Evolutionary conservation across 2,888 invertebrate genomes (phyloP).

Genomic region (Drosophila ezoana): DNA sequence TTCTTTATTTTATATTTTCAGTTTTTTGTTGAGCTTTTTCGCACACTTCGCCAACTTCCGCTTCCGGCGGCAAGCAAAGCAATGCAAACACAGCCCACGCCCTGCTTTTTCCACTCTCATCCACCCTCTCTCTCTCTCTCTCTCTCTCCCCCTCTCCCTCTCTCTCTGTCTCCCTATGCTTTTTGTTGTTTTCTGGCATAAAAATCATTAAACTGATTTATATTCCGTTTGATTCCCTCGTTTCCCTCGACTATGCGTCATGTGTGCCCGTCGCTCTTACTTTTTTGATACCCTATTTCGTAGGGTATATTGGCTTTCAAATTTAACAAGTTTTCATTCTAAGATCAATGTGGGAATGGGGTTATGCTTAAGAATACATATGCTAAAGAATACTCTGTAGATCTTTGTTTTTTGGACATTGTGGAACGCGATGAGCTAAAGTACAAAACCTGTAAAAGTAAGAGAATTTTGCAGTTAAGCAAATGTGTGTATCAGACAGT

Average conservation of each 20-base stretch:
- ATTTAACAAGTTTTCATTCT: too few relatives aligned
- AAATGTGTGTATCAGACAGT: too few relatives aligned
- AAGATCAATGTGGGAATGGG: too few relatives aligned
- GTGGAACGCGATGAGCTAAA: too few relatives aligned
- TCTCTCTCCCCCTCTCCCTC: not conserved
- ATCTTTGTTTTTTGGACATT: too few relatives aligned
- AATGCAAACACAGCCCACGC: constrained; percentile 61
- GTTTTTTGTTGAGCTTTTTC: constrained; percentile 24
- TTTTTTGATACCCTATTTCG: constrained; percentile 9
- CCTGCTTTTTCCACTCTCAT: constrained; percentile 13
- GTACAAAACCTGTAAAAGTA: too few relatives aligned
- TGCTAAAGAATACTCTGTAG: too few relatives aligned
- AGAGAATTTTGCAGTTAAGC: too few relatives aligned
- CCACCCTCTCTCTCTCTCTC: constrained; percentile 5
- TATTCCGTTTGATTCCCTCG: constrained; percentile 76
- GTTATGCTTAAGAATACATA: too few relatives aligned
- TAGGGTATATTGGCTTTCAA: not conserved
- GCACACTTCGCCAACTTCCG: constrained; percentile 70
- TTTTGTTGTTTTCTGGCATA: constrained; percentile 64
- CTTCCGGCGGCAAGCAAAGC: constrained; percentile 65
- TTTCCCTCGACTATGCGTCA: constrained; percentile 39
- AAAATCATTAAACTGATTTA: constrained; percentile 82
- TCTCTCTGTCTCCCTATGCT: constrained; percentile 17
- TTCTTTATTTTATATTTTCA: constrained; percentile 21
- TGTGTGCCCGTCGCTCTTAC: constrained; percentile 43